Evolutionary conservation across 2,797 vertebrate genomes (phyloP).

Genomic region (Crypturellus tataupa): DNA sequence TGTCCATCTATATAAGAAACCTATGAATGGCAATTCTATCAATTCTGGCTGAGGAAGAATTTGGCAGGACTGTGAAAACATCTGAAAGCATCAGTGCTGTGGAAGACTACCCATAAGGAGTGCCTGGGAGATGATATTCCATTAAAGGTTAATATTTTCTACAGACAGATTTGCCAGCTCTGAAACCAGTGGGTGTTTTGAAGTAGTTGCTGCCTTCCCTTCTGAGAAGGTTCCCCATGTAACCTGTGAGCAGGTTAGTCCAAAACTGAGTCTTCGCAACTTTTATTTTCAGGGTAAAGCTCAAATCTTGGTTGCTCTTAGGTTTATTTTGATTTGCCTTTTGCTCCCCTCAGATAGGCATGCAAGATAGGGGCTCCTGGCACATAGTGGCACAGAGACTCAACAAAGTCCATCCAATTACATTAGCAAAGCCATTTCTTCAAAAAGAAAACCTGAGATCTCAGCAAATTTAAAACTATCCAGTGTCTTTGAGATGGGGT

Average conservation of each 20-base stretch:
- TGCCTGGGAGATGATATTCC: neutral
- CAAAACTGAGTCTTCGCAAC: fast-evolving
- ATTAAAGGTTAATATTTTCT: neutral
- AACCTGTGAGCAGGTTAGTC: neutral
- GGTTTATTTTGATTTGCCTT: neutral
- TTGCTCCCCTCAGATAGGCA: fast-evolving
- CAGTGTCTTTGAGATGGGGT: neutral
- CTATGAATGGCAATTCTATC: neutral
- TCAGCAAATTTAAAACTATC: neutral
- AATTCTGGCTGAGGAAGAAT: neutral
- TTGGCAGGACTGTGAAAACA: neutral
- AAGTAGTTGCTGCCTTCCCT: neutral
- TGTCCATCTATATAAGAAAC: neutral
- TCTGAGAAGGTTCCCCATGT: neutral
- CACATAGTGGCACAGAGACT: neutral
- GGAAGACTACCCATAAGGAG: neutral
- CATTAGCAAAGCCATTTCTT: neutral
- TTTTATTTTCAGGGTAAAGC: neutral
- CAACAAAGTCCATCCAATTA: neutral
- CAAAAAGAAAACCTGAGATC: neutral
- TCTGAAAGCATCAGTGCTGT: fast-evolving
- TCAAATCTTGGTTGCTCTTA: neutral
- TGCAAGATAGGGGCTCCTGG: neutral
- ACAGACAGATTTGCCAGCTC: neutral
- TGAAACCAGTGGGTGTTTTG: fast-evolving